phyloP scores from a whole-genome alignment of 2,888 invertebrate species.

The Papilio demoleus region DNA sequence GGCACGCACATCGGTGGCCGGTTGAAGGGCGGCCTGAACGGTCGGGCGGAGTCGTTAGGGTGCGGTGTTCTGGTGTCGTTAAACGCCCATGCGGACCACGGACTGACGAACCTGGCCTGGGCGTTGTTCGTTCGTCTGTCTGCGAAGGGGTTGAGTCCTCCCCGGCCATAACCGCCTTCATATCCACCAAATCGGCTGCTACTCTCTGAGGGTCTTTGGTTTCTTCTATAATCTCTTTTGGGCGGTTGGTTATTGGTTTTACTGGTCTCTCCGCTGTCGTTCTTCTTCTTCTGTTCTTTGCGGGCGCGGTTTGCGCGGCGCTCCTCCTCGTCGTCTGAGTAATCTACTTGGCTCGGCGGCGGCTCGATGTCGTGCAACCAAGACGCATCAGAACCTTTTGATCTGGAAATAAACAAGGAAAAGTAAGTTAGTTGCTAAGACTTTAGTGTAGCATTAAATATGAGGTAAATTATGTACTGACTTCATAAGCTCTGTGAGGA shows the following conservation, averaged over 20 bases:
- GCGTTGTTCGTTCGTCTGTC: slow-evolving; percentile 60
- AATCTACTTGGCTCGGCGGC: slow-evolving; percentile 88
- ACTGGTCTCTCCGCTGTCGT: slow-evolving; percentile 64
- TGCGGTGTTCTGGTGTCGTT: slow-evolving; percentile 55
- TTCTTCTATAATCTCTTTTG: slow-evolving; percentile 61
- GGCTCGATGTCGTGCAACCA: slow-evolving; percentile 94
- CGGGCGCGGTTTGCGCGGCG: slow-evolving; percentile 73
- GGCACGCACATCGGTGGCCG: slow-evolving; percentile 59
- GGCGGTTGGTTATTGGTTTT: slow-evolving; percentile 49
- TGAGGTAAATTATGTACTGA: slow-evolving; percentile 63
- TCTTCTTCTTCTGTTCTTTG: slow-evolving; percentile 59
- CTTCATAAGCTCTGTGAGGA: slow-evolving; percentile 89
- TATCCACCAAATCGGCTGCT: slow-evolving; percentile 70
- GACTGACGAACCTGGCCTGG: slow-evolving; percentile 56
- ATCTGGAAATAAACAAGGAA: slow-evolving; percentile 70
- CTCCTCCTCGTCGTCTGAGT: slow-evolving; percentile 96
- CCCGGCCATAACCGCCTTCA: slow-evolving; percentile 61
- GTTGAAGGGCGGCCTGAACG: slow-evolving; percentile 51
- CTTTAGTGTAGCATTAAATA: no score
- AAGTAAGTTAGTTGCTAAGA: no score
- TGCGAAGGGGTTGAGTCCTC: slow-evolving; percentile 62
- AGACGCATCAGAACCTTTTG: slow-evolving; percentile 94
- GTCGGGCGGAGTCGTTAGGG: slow-evolving; percentile 43
- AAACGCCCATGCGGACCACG: slow-evolving; percentile 53
- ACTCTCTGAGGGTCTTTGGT: slow-evolving; percentile 73